Evolutionary conservation across 2,888 invertebrate genomes (phyloP).

Genomic region (Drosophila bunnanda): DNA sequence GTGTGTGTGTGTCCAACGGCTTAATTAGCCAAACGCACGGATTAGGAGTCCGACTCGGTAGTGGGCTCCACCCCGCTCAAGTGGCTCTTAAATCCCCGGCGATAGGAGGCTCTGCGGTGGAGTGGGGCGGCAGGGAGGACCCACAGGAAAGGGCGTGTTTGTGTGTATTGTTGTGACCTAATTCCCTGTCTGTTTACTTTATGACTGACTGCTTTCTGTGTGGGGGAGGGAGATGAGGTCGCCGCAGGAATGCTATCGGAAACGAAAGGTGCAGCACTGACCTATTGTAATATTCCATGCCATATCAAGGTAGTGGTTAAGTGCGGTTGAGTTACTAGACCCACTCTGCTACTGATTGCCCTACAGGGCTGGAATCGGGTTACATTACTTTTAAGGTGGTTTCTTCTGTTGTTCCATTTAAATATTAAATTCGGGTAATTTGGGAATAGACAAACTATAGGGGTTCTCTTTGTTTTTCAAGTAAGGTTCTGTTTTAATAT

Average conservation of each 20-base stretch:
- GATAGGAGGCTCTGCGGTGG: conserved; percentile 9
- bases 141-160: conserved; percentile 35
- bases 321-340: conserved; percentile 14
- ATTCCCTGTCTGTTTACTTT: conserved; percentile 49
- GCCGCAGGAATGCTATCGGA: conserved; percentile 24
- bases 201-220: conserved; percentile 1
- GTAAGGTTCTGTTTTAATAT: background rate
- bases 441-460: background rate
- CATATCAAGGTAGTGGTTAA: conserved; percentile 40
- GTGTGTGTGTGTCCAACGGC: conserved; percentile 44
- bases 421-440: background rate
- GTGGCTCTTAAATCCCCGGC: conserved; percentile 46
- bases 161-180: conserved; percentile 59
- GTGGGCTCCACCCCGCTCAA: conserved; percentile 42
- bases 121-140: background rate
- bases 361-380: background rate
- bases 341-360: conserved; percentile 4
- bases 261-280: conserved; percentile 58
- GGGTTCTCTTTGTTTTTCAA: background rate
- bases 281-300: conserved; percentile 55
- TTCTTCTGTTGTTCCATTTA: background rate
- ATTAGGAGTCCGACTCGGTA: conserved; percentile 35
- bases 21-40: conserved; percentile 66
- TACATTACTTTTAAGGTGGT: background rate
- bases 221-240: conserved; percentile 2